Evolutionary conservation across 2,888 invertebrate species (phyloP).

Genomic region (Entomobrya proxima): DNA sequence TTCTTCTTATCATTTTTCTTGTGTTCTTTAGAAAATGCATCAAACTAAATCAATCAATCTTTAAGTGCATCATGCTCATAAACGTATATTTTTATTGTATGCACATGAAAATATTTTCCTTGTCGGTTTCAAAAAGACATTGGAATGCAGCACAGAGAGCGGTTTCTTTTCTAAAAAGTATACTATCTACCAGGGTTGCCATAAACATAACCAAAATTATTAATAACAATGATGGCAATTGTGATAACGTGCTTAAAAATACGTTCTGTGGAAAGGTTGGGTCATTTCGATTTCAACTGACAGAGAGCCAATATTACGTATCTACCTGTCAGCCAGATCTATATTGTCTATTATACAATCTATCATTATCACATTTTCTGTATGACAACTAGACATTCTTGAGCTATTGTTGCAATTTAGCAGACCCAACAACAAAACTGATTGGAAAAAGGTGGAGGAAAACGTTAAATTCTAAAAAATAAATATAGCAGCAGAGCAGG

Average conservation of each 20-base stretch:
- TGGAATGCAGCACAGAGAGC: not conserved
- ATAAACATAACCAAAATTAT: too few species aligned
- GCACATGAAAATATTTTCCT: not conserved
- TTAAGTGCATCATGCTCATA: not conserved
- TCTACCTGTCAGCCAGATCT: constrained; percentile 11
- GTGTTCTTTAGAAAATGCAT: not conserved
- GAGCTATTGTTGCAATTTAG: too few species aligned
- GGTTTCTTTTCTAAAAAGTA: too few species aligned
- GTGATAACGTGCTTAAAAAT: too few species aligned
- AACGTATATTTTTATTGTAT: not conserved
- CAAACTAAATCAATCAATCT: constrained; percentile 13
- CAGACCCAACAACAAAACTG: constrained; percentile 17
- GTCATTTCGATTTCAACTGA: not conserved
- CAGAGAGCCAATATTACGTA: not conserved
- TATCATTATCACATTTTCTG: not conserved
- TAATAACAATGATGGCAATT: constrained; percentile 32
- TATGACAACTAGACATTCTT: not conserved
- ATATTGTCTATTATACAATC: constrained; percentile 21
- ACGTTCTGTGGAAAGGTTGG: constrained; percentile 20
- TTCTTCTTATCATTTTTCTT: not conserved
- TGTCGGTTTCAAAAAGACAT: not conserved
- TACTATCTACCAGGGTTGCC: too few species aligned
- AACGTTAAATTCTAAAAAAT: not conserved
- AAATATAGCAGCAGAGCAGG: too few species aligned
- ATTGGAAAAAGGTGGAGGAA: not conserved